Evolutionary conservation across 1,140 invertebrate species (phyloP), one percentile per base, ranked within the genome.

Genomic region (Papilio xuthus): DNA sequence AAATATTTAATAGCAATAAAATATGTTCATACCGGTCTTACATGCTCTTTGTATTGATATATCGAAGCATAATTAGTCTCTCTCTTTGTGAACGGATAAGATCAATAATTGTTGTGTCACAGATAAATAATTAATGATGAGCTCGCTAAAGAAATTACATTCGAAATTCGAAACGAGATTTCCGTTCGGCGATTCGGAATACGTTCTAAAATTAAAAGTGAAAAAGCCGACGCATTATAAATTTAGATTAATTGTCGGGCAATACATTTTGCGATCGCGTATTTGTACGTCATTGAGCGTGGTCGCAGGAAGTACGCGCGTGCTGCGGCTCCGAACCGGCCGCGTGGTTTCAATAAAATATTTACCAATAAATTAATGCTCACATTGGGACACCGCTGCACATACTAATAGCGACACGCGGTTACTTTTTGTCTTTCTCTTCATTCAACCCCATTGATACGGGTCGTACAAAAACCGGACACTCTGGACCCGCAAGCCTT

Each of bases 341-440:
- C 79, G 73, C 81, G 80, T 78, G 80, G 79, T 82, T 92, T 92
- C 90, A 91, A 89, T 89, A 88, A 86, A 85, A 85, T 88, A 90
- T 89, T 60, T 87, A 85, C 88, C 91, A 91, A 93, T 94, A 94
- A 93, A 94, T 94, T 92, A 90, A 92, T 92, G 91, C 87, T 91
- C 89, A 92, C 89, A 89, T 87, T 89, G 86, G 88, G 82, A 84
- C 82, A 84, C 86, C 85, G 87, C 86, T 84, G 83, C 87, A 92
- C 92, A 94, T 94, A 94, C 92, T 93, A 92, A 93, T 94, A 90
- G 83, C 87, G 90, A 90, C 90, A 94, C 91, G 90, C 91, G 86
- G 92, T 88, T 84, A 80, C 86, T 92, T 94, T 92, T 92, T 92
- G 83, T 73, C 69, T 23, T 13, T 75, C 80, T 42, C 75, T 85